Base-by-base conservation (phyloP, 2,113 vertebrate genomes). In the Ageneiosus marmoratus region DNA sequence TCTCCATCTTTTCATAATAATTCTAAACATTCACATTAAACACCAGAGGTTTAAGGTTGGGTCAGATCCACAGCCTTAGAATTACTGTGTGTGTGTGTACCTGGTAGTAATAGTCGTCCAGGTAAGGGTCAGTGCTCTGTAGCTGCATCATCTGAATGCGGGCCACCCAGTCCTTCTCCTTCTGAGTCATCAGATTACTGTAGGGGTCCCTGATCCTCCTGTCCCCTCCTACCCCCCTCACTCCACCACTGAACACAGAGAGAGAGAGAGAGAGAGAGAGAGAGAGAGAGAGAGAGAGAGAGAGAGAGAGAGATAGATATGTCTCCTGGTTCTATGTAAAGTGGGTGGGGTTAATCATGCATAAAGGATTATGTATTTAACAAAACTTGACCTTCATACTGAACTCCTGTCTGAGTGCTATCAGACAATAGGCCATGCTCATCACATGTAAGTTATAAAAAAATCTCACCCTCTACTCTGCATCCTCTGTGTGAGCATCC, bases 141-240 rank as follows among this genome's bases (percentile, higher is more conserved):
- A 99, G 94, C 80, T 99, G 98, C 97, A 99, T 98, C 96, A 99
- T 99, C 89, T 99, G 98, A 88, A 99, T 98, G 82, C 97, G 97
- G 6, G 97, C 96, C 8, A 99, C 97, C 98, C 98, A 99, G 41
- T 99, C 98, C 88, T 99, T 99, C 77, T 99, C 98, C 76, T 96
- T 94, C 87, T 96, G 97, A 62, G 97, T 93, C 98, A 99, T 99
- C 87, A 99, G 95, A 91, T 98, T 98, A 87, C 97, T 96, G 51
- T 99, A 99, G 0, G 98, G 97, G 83, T 99, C 94, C 46, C 91
- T 95, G 94, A 1, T 95, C 90, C 88, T 93, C 86, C 91, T 90
- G 93, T 98, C 97, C 83, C 77, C 91, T 48, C 95, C 89, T 86
- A 95, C 94, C 58, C 90, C 88, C 24, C 93, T 77, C 84, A 94